A percentile compares a stretch with the other conserved stretches of the same genome.
These are phyloP conservation scores for Uromys caudimaculatus DNA, from an alignment of 2,797 vertebrate genomes.

Conservation along the genomic window DNA sequence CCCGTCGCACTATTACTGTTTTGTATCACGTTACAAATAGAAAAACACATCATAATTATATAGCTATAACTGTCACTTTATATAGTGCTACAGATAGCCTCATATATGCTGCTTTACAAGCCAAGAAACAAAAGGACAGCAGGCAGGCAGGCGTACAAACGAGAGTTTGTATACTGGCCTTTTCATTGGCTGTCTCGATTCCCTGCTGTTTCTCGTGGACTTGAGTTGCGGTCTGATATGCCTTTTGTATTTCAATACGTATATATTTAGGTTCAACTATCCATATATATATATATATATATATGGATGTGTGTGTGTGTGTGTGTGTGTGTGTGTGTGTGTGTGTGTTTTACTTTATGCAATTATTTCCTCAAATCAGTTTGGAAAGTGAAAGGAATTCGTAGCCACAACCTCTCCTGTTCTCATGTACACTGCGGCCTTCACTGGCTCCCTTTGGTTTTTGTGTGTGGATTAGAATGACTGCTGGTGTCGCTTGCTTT, in stretches of 20 bases:
- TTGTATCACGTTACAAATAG: background rate
- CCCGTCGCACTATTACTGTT: background rate
- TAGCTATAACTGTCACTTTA: constrained; percentile 1
- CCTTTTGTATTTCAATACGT: constrained; percentile 1
- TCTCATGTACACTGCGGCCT: background rate
- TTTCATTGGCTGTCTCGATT: constrained; percentile 31
- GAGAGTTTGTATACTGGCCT: background rate
- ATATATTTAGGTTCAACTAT: background rate
- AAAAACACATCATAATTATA: background rate
- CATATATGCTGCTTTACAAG: constrained; percentile 6
- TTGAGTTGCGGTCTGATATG: background rate
- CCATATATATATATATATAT: too few relatives aligned
- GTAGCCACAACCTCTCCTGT: background rate
- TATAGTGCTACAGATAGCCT: background rate
- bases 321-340: too few relatives aligned
- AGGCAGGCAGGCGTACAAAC: background rate
- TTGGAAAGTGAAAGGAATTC: constrained; percentile 40
- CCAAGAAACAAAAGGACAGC: background rate
- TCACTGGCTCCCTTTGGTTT: background rate
- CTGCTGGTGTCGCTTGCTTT: background rate
- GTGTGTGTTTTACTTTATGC: background rate
- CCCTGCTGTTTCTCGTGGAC: background rate
- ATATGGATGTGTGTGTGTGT: too few relatives aligned
- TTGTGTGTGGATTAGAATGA: background rate
- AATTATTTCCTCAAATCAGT: constrained; percentile 26